Evolutionary conservation across 2,888 invertebrate genomes (phyloP).

Genomic region (Euplagia quadripunctaria): DNA sequence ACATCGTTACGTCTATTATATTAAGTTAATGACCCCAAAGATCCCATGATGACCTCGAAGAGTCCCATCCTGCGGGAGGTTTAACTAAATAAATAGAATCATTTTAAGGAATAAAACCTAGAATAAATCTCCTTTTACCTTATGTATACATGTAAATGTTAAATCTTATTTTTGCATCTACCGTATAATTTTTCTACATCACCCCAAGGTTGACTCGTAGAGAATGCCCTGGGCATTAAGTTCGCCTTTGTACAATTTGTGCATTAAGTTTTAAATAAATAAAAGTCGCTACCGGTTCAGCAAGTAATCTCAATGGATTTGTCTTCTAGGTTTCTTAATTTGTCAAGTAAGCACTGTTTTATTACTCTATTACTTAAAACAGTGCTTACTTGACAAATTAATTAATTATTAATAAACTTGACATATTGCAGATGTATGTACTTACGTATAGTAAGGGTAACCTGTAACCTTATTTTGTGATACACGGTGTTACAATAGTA

Average conservation of each 20-base stretch:
- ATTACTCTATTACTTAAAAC: too few species aligned
- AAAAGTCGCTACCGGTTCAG: not conserved
- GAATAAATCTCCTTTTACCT: not conserved
- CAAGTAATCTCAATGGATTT: not conserved
- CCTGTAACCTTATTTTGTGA: not conserved
- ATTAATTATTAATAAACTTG: too few species aligned
- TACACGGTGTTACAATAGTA: not conserved
- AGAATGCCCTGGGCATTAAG: too few species aligned
- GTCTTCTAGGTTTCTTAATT: constrained; percentile 1
- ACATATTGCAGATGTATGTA: not conserved
- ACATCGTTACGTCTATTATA: not conserved
- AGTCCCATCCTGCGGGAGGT: not conserved
- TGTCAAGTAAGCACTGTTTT: constrained; percentile 1
- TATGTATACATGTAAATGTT: not conserved
- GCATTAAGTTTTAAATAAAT: too few species aligned
- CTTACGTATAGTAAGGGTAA: not conserved
- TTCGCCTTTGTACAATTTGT: too few species aligned
- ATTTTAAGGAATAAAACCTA: not conserved
- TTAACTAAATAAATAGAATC: not conserved
- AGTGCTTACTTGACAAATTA: too few species aligned
- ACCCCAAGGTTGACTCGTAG: too few species aligned
- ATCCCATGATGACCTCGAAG: not conserved
- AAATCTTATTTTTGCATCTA: too few species aligned
- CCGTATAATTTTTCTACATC: too few species aligned
- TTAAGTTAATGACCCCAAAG: not conserved